Conservation (phyloP, 2,888 invertebrate species). For the Therioaphis trifolii region DNA sequence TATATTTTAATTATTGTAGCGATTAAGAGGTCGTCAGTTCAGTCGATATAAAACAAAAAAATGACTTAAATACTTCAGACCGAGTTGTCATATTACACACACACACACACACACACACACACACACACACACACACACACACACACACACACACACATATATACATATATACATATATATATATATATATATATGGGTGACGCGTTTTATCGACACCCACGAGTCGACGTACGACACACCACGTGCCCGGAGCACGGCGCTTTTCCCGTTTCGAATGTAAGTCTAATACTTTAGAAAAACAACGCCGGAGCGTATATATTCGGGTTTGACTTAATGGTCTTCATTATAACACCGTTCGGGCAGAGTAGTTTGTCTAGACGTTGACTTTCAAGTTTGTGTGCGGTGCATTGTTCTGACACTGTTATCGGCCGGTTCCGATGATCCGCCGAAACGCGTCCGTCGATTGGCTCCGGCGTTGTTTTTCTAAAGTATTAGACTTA, state of each 20-base stretch:
- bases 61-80: no score
- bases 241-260: not conserved
- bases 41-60: no score
- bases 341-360: no score
- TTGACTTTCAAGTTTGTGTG: not conserved
- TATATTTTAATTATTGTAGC: no score
- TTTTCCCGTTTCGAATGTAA: conserved; percentile 19
- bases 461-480: conserved; percentile 25
- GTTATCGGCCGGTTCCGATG: conserved; percentile 31
- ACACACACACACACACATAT: no score
- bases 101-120: no score
- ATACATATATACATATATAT: no score
- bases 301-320: conserved; percentile 1
- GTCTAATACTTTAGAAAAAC: conserved; percentile 43
- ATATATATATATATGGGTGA: no score
- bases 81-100: no score
- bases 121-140: no score
- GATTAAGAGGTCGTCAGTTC: no score
- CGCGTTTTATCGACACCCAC: not conserved
- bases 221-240: not conserved
- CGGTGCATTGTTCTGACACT: not conserved
- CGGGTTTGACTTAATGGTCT: not conserved
- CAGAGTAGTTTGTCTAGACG: conserved; percentile 2
- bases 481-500: conserved; percentile 36
- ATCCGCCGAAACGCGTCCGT: conserved; percentile 30